These are phyloP conservation scores for Varanus komodoensis DNA, from an alignment of 2,113 vertebrate genomes.

Conservation along the genomic window DNA sequence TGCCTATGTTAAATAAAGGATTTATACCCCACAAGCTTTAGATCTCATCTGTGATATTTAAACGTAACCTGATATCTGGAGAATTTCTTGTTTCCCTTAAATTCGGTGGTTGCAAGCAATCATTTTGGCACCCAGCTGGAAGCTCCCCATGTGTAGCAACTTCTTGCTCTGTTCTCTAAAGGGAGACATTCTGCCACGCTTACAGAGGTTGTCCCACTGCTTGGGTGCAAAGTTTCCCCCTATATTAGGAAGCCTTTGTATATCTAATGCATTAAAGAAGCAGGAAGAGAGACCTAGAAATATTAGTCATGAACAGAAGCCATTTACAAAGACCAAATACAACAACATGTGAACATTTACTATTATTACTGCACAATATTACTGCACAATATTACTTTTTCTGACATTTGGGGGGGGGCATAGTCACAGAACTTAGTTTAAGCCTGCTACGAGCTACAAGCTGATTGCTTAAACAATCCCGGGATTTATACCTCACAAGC, in stretches of 20 bases:
- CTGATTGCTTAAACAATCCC: not conserved
- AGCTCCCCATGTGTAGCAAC: not conserved
- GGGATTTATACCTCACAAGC: too few relatives aligned
- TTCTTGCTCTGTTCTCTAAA: not conserved
- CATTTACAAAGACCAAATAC: not conserved
- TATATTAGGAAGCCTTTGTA: not conserved
- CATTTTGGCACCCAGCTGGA: not conserved
- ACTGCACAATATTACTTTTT: too few relatives aligned
- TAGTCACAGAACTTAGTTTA: not conserved
- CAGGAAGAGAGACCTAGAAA: not conserved
- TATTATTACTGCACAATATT: too few relatives aligned
- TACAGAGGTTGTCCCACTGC: not conserved
- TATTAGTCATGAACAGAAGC: not conserved
- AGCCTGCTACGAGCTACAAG: not conserved
- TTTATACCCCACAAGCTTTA: conserved; percentile 68
- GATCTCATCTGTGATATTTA: conserved; percentile 50
- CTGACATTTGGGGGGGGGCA: not conserved
- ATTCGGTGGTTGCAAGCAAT: conserved; percentile 32
- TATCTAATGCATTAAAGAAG: not conserved
- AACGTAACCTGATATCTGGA: conserved; percentile 54
- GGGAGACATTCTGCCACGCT: not conserved
- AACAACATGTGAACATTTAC: not conserved
- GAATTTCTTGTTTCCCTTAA: conserved; percentile 33
- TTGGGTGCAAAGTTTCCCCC: not conserved
- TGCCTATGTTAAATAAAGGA: conserved; percentile 68